These are phyloP conservation scores for Sinocyclocheilus anophthalmus DNA, from an alignment of 2,113 vertebrate genomes.

Conservation along the genomic window DNA sequence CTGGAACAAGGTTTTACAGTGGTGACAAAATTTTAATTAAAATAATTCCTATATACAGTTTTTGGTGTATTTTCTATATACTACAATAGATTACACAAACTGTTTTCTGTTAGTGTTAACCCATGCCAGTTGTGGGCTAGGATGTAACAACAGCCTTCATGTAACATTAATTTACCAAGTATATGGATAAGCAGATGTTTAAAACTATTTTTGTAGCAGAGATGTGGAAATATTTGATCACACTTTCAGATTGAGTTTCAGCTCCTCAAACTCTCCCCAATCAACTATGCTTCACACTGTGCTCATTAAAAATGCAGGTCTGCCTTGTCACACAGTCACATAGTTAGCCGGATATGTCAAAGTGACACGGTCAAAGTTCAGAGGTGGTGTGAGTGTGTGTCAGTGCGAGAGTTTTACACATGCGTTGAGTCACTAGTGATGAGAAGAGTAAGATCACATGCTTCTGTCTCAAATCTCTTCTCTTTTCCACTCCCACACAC, in stretches of 20 bases:
- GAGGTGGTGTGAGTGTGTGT: neutral
- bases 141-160: neutral
- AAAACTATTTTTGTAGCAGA: neutral
- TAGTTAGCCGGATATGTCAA: neutral
- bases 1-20: too few relatives aligned
- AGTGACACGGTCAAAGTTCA: neutral
- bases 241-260: neutral
- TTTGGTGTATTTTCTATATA: neutral
- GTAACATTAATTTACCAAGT: neutral
- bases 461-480: neutral
- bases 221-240: neutral
- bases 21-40: neutral
- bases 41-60: neutral
- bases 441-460: conserved; percentile 15
- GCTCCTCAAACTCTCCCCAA: too few relatives aligned
- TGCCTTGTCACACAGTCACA: neutral
- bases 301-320: neutral
- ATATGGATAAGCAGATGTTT: neutral
- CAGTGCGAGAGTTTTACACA: neutral
- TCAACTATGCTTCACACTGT: too few relatives aligned
- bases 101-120: neutral
- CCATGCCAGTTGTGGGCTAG: neutral
- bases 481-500: conserved; percentile 1
- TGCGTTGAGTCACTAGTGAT: neutral
- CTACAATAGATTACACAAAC: neutral